phyloP scores from a whole-genome alignment of 2,113 vertebrate genomes.

The Lophura nycthemera region DNA sequence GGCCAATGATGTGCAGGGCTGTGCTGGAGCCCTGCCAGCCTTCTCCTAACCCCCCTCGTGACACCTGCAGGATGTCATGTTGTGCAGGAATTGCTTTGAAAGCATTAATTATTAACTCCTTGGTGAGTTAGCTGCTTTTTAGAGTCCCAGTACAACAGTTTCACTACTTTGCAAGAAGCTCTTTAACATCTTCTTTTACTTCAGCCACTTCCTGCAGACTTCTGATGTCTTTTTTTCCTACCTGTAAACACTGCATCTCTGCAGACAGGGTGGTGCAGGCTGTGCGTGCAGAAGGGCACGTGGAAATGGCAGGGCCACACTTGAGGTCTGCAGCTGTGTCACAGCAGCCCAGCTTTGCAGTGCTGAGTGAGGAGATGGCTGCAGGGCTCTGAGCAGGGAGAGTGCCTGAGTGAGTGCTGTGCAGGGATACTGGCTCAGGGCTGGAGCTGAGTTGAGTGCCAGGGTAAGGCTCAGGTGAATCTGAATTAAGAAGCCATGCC shows the following conservation, averaged over 20 bases:
- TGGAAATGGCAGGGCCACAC: neutral
- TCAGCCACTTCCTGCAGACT: neutral
- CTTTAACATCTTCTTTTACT: neutral
- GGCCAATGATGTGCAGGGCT: neutral
- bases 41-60: conserved; percentile 46
- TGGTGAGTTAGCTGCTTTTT: conserved; percentile 31
- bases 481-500: neutral
- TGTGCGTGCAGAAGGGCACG: neutral
- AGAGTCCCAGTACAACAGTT: neutral
- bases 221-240: neutral
- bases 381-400: neutral
- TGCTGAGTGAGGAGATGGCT: neutral
- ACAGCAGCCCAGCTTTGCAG: accelerated
- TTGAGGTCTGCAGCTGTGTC: neutral
- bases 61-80: conserved; percentile 37
- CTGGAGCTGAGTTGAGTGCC: neutral
- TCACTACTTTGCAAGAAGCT: neutral
- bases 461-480: neutral
- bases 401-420: neutral
- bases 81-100: conserved; percentile 40
- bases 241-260: neutral
- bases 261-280: neutral
- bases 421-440: neutral
- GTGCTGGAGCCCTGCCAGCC: conserved; percentile 17
- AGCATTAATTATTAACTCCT: conserved; percentile 6